Base-by-base conservation (phyloP, 2,113 vertebrate genomes). In the Trogon melanurus region DNA sequence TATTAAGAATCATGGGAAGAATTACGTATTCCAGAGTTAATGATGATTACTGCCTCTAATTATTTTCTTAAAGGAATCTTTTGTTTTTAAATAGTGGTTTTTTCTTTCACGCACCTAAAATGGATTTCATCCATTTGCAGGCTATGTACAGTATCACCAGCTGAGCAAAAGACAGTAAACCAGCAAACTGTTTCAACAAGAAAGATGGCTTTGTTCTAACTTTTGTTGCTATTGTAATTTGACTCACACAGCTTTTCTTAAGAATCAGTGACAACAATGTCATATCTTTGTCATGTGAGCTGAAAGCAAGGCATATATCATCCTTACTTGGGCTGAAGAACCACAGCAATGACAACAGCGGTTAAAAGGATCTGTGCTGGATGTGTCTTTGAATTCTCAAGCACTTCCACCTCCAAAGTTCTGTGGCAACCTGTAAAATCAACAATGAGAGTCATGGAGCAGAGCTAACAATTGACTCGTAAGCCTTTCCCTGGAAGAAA, bases 41-140 rank as follows among this genome's bases (percentile, higher is more conserved):
- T 96, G 93, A 79, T 72, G 91, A 60, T 95, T 81, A 64, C 92
- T 95, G 79, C 61, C 71, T 96, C 83, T 90, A 94, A 94, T 96
- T 97, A 97, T 96, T 98, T 98, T 97, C 84, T 83, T 95, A 85
- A 94, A 96, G 90, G 79, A 94, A 94, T 94, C 80, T 93, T 97
- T 60, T 79, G 23, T 61, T 96, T 98, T 94, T 94, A 85, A 92
- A 81, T 41, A 79, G 32, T 65, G 65, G 78, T 87, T 92, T 90
- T 90, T 94, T 73, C 58, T 93, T 96, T 93, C 64, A 84, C 79
- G 53, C 41, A 72, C 67, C 85, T 93, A 66, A 82, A 91, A 89
- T 45, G 4, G 16, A 73, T 91, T 97, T 89, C 8, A 34, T 62
- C 32, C 56, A 57, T 93, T 87, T 91, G n/a, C 81, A 87, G 50